Conservation (phyloP, 2,797 vertebrate genomes). For the Hafferia zeledoni region DNA sequence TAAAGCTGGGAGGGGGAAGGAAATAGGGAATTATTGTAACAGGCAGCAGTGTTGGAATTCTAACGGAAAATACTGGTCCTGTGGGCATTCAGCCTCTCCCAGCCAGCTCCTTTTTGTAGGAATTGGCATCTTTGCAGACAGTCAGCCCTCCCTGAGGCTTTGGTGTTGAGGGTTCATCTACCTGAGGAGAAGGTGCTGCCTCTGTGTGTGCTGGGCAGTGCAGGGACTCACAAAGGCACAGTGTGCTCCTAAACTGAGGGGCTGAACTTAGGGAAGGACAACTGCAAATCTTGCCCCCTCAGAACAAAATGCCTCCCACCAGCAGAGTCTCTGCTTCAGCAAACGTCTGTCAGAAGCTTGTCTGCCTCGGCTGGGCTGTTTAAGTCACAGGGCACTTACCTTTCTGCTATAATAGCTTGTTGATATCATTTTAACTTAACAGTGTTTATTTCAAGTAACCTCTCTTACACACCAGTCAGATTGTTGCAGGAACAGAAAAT, state of each 20-base stretch:
- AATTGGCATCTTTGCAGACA: accelerated
- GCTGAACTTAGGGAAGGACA: accelerated
- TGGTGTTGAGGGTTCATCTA: neutral
- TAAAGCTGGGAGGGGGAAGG: neutral
- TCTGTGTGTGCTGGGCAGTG: neutral
- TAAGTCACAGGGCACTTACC: neutral
- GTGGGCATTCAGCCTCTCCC: neutral
- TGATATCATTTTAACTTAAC: neutral
- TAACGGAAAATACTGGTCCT: neutral
- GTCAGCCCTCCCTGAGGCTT: neutral
- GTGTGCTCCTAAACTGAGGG: neutral
- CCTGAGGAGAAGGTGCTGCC: neutral
- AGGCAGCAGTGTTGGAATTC: neutral
- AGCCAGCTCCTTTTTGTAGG: neutral
- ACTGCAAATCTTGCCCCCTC: neutral
- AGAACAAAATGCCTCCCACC: neutral
- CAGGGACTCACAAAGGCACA: neutral
- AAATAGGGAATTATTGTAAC: neutral
- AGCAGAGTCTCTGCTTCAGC: neutral
- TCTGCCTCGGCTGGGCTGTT: neutral
- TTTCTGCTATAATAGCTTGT: neutral
- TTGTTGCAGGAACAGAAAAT: neutral
- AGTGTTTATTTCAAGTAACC: neutral
- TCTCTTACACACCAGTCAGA: neutral
- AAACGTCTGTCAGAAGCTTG: neutral